A percentile compares a stretch with the other conserved stretches of the same genome.
Evolutionary conservation across 2,888 invertebrate genomes (phyloP).

Genomic region (Sisyra terminalis): DNA sequence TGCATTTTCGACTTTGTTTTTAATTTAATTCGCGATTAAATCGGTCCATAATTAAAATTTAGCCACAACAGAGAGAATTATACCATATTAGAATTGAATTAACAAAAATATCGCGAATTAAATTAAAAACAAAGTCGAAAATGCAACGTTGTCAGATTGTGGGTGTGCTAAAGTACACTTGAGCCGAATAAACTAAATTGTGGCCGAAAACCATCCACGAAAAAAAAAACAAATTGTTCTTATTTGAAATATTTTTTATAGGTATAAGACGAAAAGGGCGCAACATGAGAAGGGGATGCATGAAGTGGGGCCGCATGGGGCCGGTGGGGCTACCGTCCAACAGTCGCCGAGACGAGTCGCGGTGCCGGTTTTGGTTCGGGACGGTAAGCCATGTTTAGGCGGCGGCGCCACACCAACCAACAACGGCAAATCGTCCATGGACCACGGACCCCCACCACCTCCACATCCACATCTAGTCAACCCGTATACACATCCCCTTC

Average conservation of each 20-base stretch:
- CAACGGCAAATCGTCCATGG: slow-evolving; percentile 18
- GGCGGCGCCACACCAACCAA: slow-evolving; percentile 26
- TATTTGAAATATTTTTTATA: slow-evolving; percentile 13
- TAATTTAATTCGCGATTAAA: no score
- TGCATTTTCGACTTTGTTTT: no score
- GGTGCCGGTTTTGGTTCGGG: slow-evolving; percentile 85
- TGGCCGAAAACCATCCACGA: not conserved
- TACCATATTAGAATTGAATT: no score
- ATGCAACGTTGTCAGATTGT: no score
- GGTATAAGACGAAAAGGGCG: slow-evolving; percentile 96
- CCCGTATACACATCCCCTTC: slow-evolving; percentile 20
- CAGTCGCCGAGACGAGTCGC: slow-evolving; percentile 84
- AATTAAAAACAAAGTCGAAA: no score
- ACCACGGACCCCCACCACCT: slow-evolving; percentile 8
- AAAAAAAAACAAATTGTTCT: not conserved
- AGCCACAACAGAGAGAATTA: no score
- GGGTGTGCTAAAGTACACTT: no score
- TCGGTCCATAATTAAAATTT: no score
- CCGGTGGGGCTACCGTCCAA: slow-evolving; percentile 33
- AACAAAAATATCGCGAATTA: no score
- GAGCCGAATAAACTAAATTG: no score
- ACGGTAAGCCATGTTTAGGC: slow-evolving; percentile 78
- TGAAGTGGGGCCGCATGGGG: slow-evolving; percentile 31
- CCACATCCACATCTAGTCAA: slow-evolving; percentile 4
- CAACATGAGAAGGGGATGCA: slow-evolving; percentile 80